Base-by-base conservation (phyloP, 2,113 vertebrate genomes). In the Cebidichthys violaceus region DNA sequence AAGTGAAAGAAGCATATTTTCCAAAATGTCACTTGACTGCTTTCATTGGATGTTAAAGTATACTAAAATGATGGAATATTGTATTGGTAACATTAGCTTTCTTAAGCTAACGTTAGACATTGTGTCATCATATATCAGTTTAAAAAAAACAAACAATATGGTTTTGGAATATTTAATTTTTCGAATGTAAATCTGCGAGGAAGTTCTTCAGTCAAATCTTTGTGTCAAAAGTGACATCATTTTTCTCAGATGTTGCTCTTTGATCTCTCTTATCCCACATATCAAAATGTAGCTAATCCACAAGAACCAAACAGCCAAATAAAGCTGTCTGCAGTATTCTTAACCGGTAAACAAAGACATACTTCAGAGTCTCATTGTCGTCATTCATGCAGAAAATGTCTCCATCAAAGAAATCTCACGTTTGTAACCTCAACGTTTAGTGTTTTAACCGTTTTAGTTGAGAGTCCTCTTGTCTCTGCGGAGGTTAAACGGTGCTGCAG, bases 401-500 rank as follows among this genome's bases (percentile, higher is more conserved):
- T 62, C 14, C 17, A 22, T 61, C 13, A 60, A 33, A 54, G 9
- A 31, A 59, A 15, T 54, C 52, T 29, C 17, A 62, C 6, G 22
- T 77, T 74, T 37, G 41, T 10, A 22, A 65, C 47, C 35, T 45
- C 5, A 55, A 33, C 66, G 17, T 10, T 75, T 11, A 4, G 67
- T 83, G 31, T 3, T n/a, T n/a, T n/a, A 8, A 24, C 67, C 68
- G 61, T 37, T 80, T 22, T 4, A 27, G 43, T 35, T 20, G 27
- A 22, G 0, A 1, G 66, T 22, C 70, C 20, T 69, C 29, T 15
- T n/a, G 70, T 31, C 27, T 72, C 20, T 11, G 18, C 1, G 4
- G 54, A 4, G 54, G 31, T 95, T 87, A 96, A 59, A 96, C 95
- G 0, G 94, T 95, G 87, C 95, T 95, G 92, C 95, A 95, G 39